These are phyloP conservation scores for Apostichopus californicus DNA, from an alignment of 35 echinoderm and acorn worm species.

Conservation along the genomic window DNA sequence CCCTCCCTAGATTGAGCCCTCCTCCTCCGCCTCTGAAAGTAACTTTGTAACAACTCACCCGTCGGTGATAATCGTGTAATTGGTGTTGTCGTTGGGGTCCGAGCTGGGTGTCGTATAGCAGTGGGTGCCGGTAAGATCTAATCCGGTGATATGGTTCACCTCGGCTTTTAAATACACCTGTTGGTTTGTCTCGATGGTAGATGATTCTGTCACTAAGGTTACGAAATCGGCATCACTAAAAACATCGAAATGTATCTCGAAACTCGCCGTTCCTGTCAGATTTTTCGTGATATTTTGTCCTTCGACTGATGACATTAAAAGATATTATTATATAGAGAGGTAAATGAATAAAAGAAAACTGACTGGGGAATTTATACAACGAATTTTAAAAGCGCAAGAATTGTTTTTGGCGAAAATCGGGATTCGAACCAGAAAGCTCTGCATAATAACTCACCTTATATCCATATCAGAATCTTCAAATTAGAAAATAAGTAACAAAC, in stretches of 20 bases:
- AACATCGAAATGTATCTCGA: background rate
- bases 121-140: background rate
- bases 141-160: background rate
- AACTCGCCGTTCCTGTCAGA: background rate
- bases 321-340: too few relatives aligned
- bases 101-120: background rate
- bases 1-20: too few relatives aligned
- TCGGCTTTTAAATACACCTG: background rate
- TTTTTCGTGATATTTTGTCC: conserved; percentile 14
- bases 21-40: too few relatives aligned
- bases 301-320: background rate
- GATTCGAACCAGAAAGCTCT: too few relatives aligned
- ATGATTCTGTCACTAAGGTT: background rate
- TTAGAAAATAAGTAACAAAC: too few relatives aligned
- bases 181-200: background rate
- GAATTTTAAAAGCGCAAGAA: too few relatives aligned
- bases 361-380: too few relatives aligned
- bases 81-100: background rate
- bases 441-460: too few relatives aligned
- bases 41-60: conserved; percentile 1
- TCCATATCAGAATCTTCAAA: too few relatives aligned
- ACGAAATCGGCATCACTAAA: background rate
- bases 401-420: too few relatives aligned
- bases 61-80: background rate
- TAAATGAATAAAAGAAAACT: too few relatives aligned